Evolutionary conservation across 2,797 vertebrate species (phyloP).

Genomic region (Triplophysa yarkandensis): DNA sequence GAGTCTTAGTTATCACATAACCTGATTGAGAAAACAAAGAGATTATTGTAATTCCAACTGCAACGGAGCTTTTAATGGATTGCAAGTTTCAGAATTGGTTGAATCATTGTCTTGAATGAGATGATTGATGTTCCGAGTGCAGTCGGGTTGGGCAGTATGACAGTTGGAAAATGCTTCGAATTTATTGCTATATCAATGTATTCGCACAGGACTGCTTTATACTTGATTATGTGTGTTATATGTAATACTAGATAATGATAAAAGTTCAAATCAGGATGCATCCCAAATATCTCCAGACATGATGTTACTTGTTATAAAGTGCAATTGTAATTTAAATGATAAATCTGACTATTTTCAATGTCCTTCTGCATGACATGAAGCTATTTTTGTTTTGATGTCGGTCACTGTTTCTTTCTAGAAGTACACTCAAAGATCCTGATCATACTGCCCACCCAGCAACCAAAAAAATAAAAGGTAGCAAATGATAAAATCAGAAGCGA

Average conservation of each 20-base stretch:
- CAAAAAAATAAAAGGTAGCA: not conserved
- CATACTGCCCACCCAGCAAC: not conserved
- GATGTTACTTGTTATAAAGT: no score
- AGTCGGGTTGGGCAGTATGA: slow-evolving; percentile 1
- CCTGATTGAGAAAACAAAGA: not conserved
- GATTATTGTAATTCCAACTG: not conserved
- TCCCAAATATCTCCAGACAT: no score
- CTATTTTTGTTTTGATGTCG: not conserved
- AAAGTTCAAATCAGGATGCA: no score
- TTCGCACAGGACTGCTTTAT: not conserved
- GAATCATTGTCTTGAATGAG: not conserved
- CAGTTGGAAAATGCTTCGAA: not conserved
- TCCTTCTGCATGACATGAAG: not conserved
- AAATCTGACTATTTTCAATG: no score
- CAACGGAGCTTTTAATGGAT: not conserved
- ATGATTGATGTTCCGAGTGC: not conserved
- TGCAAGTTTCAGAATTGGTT: not conserved
- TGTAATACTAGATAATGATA: no score
- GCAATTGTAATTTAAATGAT: no score
- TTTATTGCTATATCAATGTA: not conserved
- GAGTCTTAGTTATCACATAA: not conserved
- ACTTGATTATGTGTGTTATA: no score
- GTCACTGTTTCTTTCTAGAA: not conserved
- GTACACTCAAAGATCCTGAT: not conserved
- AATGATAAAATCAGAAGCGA: not conserved